phyloP scores from a whole-genome alignment of 2,888 invertebrate genomes.

The Meteorus colon region DNA sequence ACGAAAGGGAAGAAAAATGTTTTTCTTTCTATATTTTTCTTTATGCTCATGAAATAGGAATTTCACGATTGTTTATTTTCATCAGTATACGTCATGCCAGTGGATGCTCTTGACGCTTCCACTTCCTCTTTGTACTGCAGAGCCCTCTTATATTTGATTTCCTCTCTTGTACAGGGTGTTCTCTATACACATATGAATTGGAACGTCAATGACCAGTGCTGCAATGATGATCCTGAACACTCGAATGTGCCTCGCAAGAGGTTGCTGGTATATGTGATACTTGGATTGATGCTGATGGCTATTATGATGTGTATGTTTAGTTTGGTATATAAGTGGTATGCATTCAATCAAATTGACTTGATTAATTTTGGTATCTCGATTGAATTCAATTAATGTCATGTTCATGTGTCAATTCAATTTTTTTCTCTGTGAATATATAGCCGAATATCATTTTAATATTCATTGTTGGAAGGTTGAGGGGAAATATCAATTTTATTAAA shows the following conservation, averaged over 20 bases:
- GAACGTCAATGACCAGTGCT: constrained; percentile 1
- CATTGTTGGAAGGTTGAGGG: too few relatives aligned
- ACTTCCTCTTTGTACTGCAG: not conserved
- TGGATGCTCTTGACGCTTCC: not conserved
- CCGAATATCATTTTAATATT: too few relatives aligned
- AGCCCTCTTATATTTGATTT: constrained; percentile 7
- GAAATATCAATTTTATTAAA: too few relatives aligned
- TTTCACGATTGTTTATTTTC: not conserved
- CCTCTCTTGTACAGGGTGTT: not conserved
- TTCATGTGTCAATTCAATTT: not conserved
- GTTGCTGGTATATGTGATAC: not conserved
- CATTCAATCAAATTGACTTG: constrained; percentile 3
- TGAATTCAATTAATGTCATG: constrained; percentile 2
- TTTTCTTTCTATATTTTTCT: not conserved
- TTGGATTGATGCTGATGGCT: not conserved
- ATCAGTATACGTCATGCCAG: not conserved
- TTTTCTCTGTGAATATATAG: not conserved
- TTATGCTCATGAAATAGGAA: not conserved
- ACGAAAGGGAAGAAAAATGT: not conserved
- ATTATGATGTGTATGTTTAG: constrained; percentile 1
- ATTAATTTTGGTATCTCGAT: not conserved
- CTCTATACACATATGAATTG: not conserved
- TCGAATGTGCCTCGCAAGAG: not conserved
- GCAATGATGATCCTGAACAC: constrained; percentile 3
- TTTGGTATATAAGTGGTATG: not conserved